These are phyloP conservation scores for Anarsia innoxiella DNA, from an alignment of 2,888 invertebrate species.

Conservation along the genomic window DNA sequence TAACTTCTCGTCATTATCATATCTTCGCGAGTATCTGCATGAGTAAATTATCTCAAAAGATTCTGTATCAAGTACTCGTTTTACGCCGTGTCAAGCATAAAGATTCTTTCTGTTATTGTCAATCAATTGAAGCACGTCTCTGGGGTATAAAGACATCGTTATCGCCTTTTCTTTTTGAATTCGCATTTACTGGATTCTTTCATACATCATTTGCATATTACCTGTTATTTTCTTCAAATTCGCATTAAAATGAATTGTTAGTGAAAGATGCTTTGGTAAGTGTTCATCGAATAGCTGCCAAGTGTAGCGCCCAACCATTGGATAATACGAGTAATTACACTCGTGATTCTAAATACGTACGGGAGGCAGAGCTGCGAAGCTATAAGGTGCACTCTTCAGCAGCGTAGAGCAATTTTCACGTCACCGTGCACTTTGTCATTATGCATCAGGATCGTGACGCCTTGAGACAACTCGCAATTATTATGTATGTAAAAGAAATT, in stretches of 20 bases:
- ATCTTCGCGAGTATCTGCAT: constrained; percentile 3
- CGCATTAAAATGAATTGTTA: background rate
- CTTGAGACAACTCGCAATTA: constrained; percentile 73
- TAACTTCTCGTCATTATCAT: constrained; percentile 4
- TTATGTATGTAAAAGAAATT: constrained; percentile 74
- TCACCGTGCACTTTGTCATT: constrained; percentile 73
- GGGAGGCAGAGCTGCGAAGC: constrained; percentile 15
- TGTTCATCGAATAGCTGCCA: constrained; percentile 9
- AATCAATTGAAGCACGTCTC: constrained; percentile 33
- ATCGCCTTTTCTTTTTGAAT: constrained; percentile 22
- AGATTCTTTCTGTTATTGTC: constrained; percentile 38
- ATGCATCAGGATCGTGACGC: constrained; percentile 74
- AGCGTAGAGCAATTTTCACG: constrained; percentile 69
- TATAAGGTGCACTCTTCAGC: constrained; percentile 24
- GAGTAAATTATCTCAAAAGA: constrained; percentile 21
- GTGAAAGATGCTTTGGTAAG: background rate
- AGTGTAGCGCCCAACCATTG: constrained; percentile 15
- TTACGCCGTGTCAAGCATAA: constrained; percentile 31
- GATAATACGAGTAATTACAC: constrained; percentile 25
- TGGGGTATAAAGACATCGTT: constrained; percentile 32
- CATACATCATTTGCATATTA: constrained; percentile 8
- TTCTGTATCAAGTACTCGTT: constrained; percentile 24
- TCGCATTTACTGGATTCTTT: constrained; percentile 17
- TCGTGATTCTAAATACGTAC: constrained; percentile 27
- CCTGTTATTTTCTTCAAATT: too few relatives aligned